A percentile compares a stretch with the other conserved stretches of the same genome.
Evolutionary conservation across 2,797 vertebrate genomes (phyloP).

Genomic region (Pelochelys cantorii): DNA sequence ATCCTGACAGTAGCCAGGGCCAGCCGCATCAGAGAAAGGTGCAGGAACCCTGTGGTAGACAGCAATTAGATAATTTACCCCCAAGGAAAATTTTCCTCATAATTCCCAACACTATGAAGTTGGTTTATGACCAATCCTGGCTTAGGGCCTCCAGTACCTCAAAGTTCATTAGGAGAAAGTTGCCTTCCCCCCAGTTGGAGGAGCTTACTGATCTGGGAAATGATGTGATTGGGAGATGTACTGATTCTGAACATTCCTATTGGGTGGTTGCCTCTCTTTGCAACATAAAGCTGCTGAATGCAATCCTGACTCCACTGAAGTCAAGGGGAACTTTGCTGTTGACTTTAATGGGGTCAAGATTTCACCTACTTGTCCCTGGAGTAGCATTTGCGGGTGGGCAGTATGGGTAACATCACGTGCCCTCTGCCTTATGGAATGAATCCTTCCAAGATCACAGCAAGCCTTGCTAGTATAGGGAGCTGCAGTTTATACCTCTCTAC

Average conservation of each 20-base stretch:
- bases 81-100: rapidly evolving
- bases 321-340: not conserved
- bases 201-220: not conserved
- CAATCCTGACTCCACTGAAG: not conserved
- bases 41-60: not conserved
- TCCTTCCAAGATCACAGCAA: constrained; percentile 6
- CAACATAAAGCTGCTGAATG: not conserved
- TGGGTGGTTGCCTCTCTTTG: not conserved
- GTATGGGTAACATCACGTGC: not conserved
- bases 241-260: not conserved
- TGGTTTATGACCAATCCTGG: not conserved
- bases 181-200: not conserved
- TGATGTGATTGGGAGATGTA: not conserved
- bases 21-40: not conserved
- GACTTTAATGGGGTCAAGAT: not conserved
- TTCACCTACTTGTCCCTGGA: not conserved
- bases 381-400: not conserved
- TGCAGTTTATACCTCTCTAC: not conserved
- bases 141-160: not conserved
- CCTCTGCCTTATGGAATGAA: not conserved
- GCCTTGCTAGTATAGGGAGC: not conserved
- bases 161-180: not conserved
- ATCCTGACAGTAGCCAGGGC: not conserved
- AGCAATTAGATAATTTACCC: not conserved
- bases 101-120: not conserved